These are phyloP conservation scores for Rhinoraja longicauda DNA, from an alignment of 2,797 vertebrate genomes.

Conservation along the genomic window DNA sequence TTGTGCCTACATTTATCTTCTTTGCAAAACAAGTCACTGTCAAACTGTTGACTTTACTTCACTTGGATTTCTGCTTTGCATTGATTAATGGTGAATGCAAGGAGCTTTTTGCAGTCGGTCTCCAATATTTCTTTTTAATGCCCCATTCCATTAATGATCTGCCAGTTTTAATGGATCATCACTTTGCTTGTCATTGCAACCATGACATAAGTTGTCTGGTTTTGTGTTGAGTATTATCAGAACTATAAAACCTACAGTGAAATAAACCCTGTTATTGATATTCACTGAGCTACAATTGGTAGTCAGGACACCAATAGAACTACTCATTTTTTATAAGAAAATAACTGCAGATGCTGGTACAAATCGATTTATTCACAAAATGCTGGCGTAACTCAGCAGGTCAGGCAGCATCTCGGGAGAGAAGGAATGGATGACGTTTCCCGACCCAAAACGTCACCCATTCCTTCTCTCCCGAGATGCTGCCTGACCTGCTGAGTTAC, in stretches of 20 bases:
- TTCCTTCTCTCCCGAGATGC: no score
- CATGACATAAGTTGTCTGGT: neutral
- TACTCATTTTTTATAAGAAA: neutral
- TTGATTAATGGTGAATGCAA: constrained; percentile 28
- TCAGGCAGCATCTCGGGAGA: no score
- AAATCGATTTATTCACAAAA: no score
- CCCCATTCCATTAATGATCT: constrained; percentile 6
- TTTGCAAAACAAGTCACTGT: neutral
- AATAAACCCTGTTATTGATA: neutral
- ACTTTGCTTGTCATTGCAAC: neutral
- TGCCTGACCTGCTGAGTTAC: no score
- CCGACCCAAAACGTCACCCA: no score
- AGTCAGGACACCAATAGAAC: neutral
- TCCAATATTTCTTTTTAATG: constrained; percentile 4
- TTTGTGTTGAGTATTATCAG: neutral
- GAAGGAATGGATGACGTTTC: no score
- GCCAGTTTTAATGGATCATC: constrained; percentile 3
- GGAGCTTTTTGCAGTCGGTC: constrained; percentile 13
- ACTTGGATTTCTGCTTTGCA: constrained; percentile 2
- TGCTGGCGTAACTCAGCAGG: no score
- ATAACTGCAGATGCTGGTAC: no score
- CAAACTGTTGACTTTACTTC: constrained; percentile 2
- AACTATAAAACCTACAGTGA: neutral
- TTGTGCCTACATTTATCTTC: neutral
- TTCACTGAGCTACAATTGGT: neutral